Percentiles rank a stretch among this genome's conserved stretches.
Evolutionary conservation across 1,140 invertebrate species (phyloP).

Genomic region (Anoplophora glabripennis): DNA sequence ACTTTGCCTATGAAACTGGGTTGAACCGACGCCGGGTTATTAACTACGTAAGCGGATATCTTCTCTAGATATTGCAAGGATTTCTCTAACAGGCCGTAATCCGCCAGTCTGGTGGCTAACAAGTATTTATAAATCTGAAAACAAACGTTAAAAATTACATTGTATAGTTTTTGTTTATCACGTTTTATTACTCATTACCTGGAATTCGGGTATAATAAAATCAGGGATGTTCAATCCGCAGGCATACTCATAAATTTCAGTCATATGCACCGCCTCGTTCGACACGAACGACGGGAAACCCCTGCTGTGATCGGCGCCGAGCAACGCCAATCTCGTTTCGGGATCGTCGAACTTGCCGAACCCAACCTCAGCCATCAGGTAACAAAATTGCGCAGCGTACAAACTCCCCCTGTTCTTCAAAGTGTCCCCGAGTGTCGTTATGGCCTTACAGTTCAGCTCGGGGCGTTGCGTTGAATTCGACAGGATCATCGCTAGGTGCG

Average conservation of each 20-base stretch:
- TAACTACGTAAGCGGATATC: conserved; percentile 65
- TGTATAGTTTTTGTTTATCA: background rate
- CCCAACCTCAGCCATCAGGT: conserved; percentile 78
- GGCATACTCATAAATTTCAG: conserved; percentile 93
- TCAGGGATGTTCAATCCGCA: conserved; percentile 74
- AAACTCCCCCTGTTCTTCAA: conserved; percentile 68
- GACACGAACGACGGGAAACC: conserved; percentile 69
- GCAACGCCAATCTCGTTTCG: conserved; percentile 70
- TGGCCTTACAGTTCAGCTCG: conserved; percentile 79
- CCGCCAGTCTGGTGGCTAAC: conserved; percentile 70
- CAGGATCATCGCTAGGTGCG: conserved; percentile 91
- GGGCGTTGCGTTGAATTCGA: conserved; percentile 79
- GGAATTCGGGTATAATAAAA: conserved; percentile 69
- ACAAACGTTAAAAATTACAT: conserved; percentile 19
- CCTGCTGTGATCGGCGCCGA: conserved; percentile 69
- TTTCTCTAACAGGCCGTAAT: conserved; percentile 74
- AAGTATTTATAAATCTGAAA: conserved; percentile 71
- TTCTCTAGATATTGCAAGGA: conserved; percentile 80
- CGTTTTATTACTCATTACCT: conserved; percentile 51
- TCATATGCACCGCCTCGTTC: conserved; percentile 86
- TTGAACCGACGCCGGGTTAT: conserved; percentile 57
- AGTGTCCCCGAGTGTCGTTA: conserved; percentile 75
- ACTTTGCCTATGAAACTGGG: conserved; percentile 63
- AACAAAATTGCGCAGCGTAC: conserved; percentile 91
- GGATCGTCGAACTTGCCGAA: conserved; percentile 57